These are phyloP conservation scores for Euplexia lucipara DNA, from an alignment of 2,888 invertebrate species.

Conservation along the genomic window DNA sequence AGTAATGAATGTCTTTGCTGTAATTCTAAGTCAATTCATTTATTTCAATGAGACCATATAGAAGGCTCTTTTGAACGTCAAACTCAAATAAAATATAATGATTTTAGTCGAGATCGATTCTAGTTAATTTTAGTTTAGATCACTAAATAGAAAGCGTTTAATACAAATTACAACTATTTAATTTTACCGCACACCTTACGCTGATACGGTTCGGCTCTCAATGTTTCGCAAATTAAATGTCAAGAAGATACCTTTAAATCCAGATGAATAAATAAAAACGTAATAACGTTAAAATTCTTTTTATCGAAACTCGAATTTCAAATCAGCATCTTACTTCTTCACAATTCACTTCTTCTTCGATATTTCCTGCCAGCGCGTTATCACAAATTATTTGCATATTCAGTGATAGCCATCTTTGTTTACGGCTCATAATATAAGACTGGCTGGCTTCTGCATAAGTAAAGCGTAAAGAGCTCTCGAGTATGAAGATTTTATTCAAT, in stretches of 20 bases:
- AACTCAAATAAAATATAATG: no score
- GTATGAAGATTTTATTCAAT: slow-evolving; percentile 39
- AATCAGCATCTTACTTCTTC: slow-evolving; percentile 30
- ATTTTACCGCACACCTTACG: no score
- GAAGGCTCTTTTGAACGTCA: no score
- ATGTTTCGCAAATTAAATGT: background rate
- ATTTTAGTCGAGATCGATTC: no score
- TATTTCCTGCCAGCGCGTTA: slow-evolving; percentile 51
- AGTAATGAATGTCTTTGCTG: no score
- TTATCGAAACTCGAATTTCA: slow-evolving; percentile 31
- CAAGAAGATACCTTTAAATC: background rate
- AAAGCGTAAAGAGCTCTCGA: slow-evolving; percentile 25
- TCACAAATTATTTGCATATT: slow-evolving; percentile 67
- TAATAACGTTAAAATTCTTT: slow-evolving; percentile 10
- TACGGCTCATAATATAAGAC: slow-evolving; percentile 63
- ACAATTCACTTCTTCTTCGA: slow-evolving; percentile 36
- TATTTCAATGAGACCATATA: no score
- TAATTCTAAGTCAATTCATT: no score
- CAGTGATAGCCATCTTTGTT: slow-evolving; percentile 73
- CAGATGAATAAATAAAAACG: slow-evolving; percentile 4
- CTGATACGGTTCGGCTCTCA: no score
- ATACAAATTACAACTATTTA: no score
- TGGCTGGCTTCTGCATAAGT: slow-evolving; percentile 50
- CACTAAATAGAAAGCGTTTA: no score
- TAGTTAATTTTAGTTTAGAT: no score